Evolutionary conservation across 2,797 vertebrate species (phyloP).

Genomic region (Crocodylus rhombifer): DNA sequence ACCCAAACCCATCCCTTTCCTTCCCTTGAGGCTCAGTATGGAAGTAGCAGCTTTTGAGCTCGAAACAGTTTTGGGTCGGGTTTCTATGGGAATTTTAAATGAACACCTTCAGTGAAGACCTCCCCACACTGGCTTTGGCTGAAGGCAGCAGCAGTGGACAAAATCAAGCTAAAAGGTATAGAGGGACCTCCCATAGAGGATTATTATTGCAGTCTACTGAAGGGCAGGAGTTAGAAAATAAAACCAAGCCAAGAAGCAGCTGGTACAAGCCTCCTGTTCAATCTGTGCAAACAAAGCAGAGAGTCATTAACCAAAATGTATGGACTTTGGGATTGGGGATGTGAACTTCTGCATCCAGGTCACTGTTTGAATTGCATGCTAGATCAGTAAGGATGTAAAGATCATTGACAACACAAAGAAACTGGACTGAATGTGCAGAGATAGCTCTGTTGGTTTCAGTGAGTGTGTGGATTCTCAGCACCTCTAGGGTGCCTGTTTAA

Average conservation of each 20-base stretch:
- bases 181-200: neutral
- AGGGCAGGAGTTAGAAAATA: neutral
- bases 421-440: neutral
- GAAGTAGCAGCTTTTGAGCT: slow-evolving; percentile 19
- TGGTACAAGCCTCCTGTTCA: neutral
- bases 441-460: accelerated
- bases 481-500: too few species aligned
- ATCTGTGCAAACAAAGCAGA: neutral
- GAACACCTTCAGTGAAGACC: neutral
- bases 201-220: neutral
- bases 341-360: neutral
- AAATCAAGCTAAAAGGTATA: neutral
- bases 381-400: neutral
- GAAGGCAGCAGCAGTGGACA: neutral
- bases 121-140: neutral
- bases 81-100: neutral
- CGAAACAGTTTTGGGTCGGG: neutral
- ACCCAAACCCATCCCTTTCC: neutral
- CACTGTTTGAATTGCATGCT: neutral
- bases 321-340: neutral
- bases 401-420: neutral
- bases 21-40: neutral
- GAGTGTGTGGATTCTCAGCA: too few species aligned
- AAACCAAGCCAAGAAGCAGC: slow-evolving; percentile 27
- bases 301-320: neutral